A percentile compares a stretch with the other conserved stretches of the same genome.
These are phyloP conservation scores for Cheirogaleus major DNA, from an alignment of 2,797 vertebrate species.

Conservation along the genomic window DNA sequence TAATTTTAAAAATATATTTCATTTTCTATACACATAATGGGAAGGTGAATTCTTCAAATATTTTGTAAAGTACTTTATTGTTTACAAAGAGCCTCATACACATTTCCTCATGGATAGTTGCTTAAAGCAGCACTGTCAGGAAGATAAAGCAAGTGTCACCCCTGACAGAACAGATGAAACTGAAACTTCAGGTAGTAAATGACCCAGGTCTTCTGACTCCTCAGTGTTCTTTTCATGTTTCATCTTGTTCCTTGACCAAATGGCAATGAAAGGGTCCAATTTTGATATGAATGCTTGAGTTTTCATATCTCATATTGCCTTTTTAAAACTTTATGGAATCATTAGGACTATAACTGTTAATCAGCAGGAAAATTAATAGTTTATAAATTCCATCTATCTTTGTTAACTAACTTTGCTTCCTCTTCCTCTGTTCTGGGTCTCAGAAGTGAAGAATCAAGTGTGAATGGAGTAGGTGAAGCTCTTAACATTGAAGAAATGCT, in stretches of 20 bases:
- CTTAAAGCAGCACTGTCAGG: neutral
- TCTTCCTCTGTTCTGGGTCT: neutral
- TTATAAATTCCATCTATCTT: neutral
- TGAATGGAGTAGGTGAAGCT: neutral
- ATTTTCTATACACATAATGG: neutral
- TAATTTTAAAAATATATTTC: neutral
- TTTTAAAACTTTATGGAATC: neutral
- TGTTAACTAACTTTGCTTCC: neutral
- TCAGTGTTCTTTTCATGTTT: neutral
- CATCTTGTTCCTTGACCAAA: neutral
- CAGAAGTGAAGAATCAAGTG: neutral
- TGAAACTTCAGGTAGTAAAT: neutral
- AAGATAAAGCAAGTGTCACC: neutral
- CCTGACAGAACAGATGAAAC: neutral
- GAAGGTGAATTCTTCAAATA: constrained; percentile 18
- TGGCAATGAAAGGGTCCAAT: neutral
- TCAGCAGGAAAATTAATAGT: neutral
- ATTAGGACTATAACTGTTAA: neutral
- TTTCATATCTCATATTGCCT: neutral
- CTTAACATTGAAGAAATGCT: neutral
- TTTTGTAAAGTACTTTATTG: constrained; percentile 3
- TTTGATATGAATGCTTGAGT: neutral
- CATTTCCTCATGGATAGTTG: neutral
- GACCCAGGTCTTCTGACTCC: neutral
- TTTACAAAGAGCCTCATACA: neutral